Evolutionary conservation across 2,113 vertebrate species (phyloP), one percentile per base, ranked within the genome.

Genomic region (Pantherophis guttatus): DNA sequence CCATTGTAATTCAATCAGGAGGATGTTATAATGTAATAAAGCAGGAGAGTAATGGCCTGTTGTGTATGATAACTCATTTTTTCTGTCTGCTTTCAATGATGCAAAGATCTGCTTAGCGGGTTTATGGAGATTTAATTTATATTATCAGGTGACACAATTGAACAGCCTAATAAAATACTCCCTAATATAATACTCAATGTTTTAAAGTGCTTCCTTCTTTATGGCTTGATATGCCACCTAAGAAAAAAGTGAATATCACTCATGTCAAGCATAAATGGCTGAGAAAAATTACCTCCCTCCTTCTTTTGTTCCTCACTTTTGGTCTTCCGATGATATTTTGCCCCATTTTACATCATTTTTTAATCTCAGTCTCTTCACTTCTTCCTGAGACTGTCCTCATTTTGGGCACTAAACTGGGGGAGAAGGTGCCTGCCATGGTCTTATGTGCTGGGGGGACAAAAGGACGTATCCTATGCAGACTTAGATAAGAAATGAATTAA

Each of bases 81-180:
- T 86, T 86, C 92, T 93, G 92, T 90, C 92, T 86, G 70, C 92
- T 90, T 39, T 86, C 92, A 93, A 86, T 93, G 92, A 90, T 90
- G 92, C 92, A 90, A 55, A 93, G 92, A 93, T 93, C 92, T 93
- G 88, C 92, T 90, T 93, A 62, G 92, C 39, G 48, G 88, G 55
- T 90, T 93, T 90, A 93, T 93, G 88, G 92, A 93, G 92, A 93
- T 93, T 93, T 93, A 93, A 93, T 93, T 93, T 93, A 93, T 89
- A 62, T 57, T 62, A 90, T 90, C 88, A 53, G 70, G 58, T 93
- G 92, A 93, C 88, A 90, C 88, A 86, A 90, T 48, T 62, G 92
- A 93, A 53, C 88, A 86, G 88, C 88, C 92, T 55, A 24, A 75
- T 93, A 89, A 93, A 93, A 93, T 93, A 86, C 55, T 13, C 55